Base-by-base conservation (phyloP, 2,113 vertebrate species). In the Ciconia stormi region DNA sequence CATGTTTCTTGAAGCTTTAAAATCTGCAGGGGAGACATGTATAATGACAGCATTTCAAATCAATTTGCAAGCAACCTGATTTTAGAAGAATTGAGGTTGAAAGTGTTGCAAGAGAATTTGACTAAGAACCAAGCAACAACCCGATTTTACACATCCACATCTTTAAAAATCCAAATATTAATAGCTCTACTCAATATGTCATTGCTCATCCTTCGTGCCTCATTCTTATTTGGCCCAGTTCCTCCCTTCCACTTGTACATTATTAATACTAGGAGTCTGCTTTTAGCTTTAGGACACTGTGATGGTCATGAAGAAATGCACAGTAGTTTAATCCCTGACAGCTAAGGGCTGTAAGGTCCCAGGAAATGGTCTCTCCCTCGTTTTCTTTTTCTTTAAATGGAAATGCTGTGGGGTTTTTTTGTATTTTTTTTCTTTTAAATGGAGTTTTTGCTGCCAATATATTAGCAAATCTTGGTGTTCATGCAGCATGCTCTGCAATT, bases 401-500 rank as follows among this genome's bases (percentile, higher is more conserved):
- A 88, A 88, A 89, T 87, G 32, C 77, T 81, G 22, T 25, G 44
- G 25, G 38, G 5, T 27, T 52, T 44, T 58, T 34, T 78, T 77
- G 32, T 7, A n/a, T n/a, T 2, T 11, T 22, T 59, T 15, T 25
- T 72, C 56, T 63, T 95, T 89, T 44, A 52, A 79, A 72, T 3
- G 9, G 14, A 3, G 4, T 65, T 97, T 96, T 89, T 96, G 27
- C 87, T 95, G 80, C 71, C 76, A 95, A 11, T 94, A 32, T 87
- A 16, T 90, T 92, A 92, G 58, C 84, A 96, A 88, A 93, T 94
- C 70, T 89, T 93, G 53, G 42, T 74, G 91, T 77, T 79, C 91
- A 27, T 84, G 94, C 73, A 83, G 36, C 79, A n/a, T 91, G 91
- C 79, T 86, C 73, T 96, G 65, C 93, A 97, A 81, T 97, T 97